phyloP scores from a whole-genome alignment of 64 coral and sea anemone species.

The Montipora capricornis region DNA sequence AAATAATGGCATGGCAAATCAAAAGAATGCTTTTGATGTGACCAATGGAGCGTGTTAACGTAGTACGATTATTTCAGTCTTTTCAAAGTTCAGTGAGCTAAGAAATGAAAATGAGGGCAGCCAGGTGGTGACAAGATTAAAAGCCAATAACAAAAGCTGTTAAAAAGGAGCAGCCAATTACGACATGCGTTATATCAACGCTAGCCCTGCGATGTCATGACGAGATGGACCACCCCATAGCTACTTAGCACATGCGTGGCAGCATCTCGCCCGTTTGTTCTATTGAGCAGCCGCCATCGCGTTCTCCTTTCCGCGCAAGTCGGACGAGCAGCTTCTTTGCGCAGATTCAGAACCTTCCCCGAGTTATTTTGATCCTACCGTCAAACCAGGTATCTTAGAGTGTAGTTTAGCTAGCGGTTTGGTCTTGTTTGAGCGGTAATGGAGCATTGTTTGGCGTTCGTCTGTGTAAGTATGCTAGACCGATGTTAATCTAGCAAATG shows the following conservation, averaged over 20 bases:
- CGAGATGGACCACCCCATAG: constrained; percentile 16
- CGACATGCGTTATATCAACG: background rate
- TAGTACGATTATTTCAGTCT: too few relatives aligned
- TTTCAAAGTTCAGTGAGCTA: background rate
- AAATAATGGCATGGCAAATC: too few relatives aligned
- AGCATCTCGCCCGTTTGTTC: constrained; percentile 66
- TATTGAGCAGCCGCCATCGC: constrained; percentile 99
- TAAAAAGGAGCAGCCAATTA: background rate
- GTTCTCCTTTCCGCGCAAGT: constrained; percentile 90
- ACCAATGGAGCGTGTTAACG: too few relatives aligned
- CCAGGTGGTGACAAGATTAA: constrained; percentile 9
- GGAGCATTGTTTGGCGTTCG: constrained; percentile 57
- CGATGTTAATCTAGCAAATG: constrained; percentile 37
- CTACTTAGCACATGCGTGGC: constrained; percentile 94
- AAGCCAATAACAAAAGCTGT: background rate
- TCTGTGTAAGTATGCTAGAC: constrained; percentile 82
- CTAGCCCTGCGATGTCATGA: background rate
- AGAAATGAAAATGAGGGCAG: background rate
- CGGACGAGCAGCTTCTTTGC: constrained; percentile 97
- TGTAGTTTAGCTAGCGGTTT: constrained; percentile 80
- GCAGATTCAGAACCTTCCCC: constrained; percentile 97
- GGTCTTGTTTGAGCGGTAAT: constrained; percentile 81
- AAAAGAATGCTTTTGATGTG: too few relatives aligned
- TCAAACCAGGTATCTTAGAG: constrained; percentile 94
- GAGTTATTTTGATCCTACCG: constrained; percentile 88